Base-by-base conservation (phyloP, 2,113 vertebrate species). In the Semnornis frantzii region DNA sequence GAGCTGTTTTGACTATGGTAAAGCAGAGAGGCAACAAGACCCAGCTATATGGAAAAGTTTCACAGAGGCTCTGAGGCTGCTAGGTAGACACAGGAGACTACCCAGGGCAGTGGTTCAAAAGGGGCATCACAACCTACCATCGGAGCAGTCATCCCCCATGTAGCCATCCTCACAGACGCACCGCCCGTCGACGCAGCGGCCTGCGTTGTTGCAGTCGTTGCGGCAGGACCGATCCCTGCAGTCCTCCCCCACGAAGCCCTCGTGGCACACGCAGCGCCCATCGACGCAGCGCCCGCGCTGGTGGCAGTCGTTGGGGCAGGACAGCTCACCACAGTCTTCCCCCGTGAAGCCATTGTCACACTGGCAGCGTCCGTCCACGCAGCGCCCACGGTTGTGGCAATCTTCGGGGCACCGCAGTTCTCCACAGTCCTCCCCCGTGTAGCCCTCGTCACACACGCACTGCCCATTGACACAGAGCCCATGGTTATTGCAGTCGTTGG, bases 121-220 rank as follows among this genome's bases (percentile, higher is more conserved):
- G 7, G 15, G 12, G 8, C 54, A 5, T 23, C 12, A 10, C 44
- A 89, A 93, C 97, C 85, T 98, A 98, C 84, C 98, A 95, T 97
- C 87, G 0, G 97, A 81, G 57, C 99, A 99, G 93, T 99, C 99
- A 0, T 97, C 96, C 1, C 99, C 99, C 1, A 98, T 93, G 95
- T 98, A 99, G 27, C 99, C 99, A 6, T 98, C 97, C 0, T 98
- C 97, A 42, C 99, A 99, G 42, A 99, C 60, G 6, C 96, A 99
- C 28, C 5, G 93, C 28, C 98, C 98, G 0, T 98, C 94, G 1
- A 95, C 2, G 10, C 98, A 99, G 58, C 24, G 95, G 12, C 98
- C 98, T 0, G 9, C 95, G 5, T 93, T 94, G 85, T 97, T 92
- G 96, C 98, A 99, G 96, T 98, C 59, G 0, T 97, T 98, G 81